Evolutionary conservation across 2,888 invertebrate genomes (phyloP), one percentile per base, ranked within the genome.

Genomic region (Dorcus parallelipipedus): DNA sequence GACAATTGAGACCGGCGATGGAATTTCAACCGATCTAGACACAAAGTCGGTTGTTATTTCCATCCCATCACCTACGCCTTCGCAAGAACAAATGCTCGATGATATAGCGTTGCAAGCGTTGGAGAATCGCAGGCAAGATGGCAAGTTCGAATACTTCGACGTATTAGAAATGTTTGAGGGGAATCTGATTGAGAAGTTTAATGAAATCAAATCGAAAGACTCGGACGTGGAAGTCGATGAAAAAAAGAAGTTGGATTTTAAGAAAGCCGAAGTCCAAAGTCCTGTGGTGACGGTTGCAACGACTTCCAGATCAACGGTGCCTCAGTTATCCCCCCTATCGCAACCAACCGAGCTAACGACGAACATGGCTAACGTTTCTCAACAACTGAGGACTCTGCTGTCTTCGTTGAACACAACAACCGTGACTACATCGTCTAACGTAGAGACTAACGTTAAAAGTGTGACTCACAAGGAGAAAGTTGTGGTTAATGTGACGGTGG

Each of bases 301-400:
- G 52, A 67, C 58, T 9, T 58, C 52, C 17, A 79, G 82, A 60
- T 80, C 84, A 0, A 80, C 83, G 0, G 81, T 87, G 49, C 87
- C 89, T 0, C 88, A 89, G 71, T 75, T 89, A 23, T 89, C 89
- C 0, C 89, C 89, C 0, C 73, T 89, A 2, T 88, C 88, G 0
- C 88, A 88, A 71, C 88, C 89, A 0, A 84, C 86, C 1, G 88
- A 89, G 71, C 76, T 89, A 49, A 87, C 88, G 9, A 86, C 87
- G 0, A 88, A 87, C 68, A 86, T 89, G 78, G 87, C 85, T 0
- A 89, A 87, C 69, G 88, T 85, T 0, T 87, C 87, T 0, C 87
- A 88, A 72, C 89, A 88, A 68, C 71, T 88, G 48, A 79, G 87
- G 39, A 85, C 85, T 4, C 81, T 89, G 49, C 79, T 89, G 74